A percentile compares a stretch with the other conserved stretches of the same genome.
phyloP scores from a whole-genome alignment of 1,140 invertebrate genomes.

The Spodoptera frugiperda region DNA sequence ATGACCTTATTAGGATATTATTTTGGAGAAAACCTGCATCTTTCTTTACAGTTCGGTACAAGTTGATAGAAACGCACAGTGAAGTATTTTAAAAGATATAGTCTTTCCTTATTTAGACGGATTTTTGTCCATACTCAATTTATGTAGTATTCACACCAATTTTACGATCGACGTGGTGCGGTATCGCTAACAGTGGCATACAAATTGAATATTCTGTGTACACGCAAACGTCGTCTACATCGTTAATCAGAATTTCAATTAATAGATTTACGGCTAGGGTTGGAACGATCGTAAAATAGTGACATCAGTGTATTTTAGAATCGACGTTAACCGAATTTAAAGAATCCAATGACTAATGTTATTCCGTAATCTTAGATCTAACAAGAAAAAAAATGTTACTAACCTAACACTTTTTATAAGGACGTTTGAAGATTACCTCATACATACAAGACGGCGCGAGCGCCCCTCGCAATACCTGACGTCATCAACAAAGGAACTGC shows the following conservation, averaged over 20 bases:
- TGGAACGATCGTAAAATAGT: slow-evolving; percentile 46
- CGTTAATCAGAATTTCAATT: slow-evolving; percentile 54
- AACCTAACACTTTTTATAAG: slow-evolving; percentile 58
- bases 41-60: no score
- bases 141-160: no score
- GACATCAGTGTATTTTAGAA: slow-evolving; percentile 41
- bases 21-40: no score
- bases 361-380: slow-evolving; percentile 55
- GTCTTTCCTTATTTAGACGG: no score
- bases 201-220: slow-evolving; percentile 35
- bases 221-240: slow-evolving; percentile 36
- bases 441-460: slow-evolving; percentile 42
- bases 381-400: slow-evolving; percentile 52
- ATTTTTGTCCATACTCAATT: no score
- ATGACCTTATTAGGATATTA: no score
- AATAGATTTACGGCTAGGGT: slow-evolving; percentile 46
- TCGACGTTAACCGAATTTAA: slow-evolving; percentile 48
- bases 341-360: slow-evolving; percentile 59
- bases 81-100: no score
- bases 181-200: not conserved
- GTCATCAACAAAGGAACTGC: slow-evolving; percentile 58
- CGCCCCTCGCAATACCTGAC: slow-evolving; percentile 57
- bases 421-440: slow-evolving; percentile 68
- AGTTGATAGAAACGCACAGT: no score
- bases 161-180: no score